Base-by-base conservation (phyloP, 2,113 vertebrate species). In the Forbesichthys papilliferus region DNA sequence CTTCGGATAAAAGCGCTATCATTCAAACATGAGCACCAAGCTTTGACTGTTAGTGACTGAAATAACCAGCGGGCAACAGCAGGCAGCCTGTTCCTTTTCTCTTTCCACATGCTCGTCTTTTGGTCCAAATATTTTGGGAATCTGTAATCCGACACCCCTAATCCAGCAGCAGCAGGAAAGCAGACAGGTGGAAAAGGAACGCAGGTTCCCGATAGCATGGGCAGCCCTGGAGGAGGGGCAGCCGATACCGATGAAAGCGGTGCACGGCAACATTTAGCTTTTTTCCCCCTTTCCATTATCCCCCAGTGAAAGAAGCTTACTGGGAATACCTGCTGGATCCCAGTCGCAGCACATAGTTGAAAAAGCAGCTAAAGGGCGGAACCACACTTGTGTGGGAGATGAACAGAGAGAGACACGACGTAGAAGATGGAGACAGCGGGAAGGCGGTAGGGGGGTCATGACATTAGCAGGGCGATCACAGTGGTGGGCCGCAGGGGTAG, bases 121-220 rank as follows among this genome's bases (percentile, higher is more conserved):
- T 11, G 57, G 51, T 27, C 11, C 18, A 78, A 76, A 61, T 74
- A 74, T 74, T 81, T 82, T 59, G 67, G 65, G 84, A 85, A 87
- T 87, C 84, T 76, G 84, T 61, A 83, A 84, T 69, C 3, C 11
- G 68, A 87, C 52, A 71, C 73, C 59, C 1, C 27, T 68, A 57
- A 77, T 69, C 20, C 67, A 64, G 66, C 67, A 58, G 34, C 36
- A 47, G 49, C 55, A 8, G 7, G 57, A 55, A 69, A 42, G 66
- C 58, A 71, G 64, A 53, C 55, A 69, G 67, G 36, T 64, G 61
- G 75, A 72, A 18, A 70, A 4, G 52, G 66, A 69, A 58, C 53
- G 16, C 61, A 57, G 63, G 68, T 59, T 73, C 3, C 12, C 4
- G 3, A 36, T 57, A 71, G 53, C 52, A 42, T 62, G 47, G 53